Percentiles rank a stretch among this genome's conserved stretches.
Evolutionary conservation across 2,113 vertebrate species (phyloP).

Genomic region (Raja brachyura): DNA sequence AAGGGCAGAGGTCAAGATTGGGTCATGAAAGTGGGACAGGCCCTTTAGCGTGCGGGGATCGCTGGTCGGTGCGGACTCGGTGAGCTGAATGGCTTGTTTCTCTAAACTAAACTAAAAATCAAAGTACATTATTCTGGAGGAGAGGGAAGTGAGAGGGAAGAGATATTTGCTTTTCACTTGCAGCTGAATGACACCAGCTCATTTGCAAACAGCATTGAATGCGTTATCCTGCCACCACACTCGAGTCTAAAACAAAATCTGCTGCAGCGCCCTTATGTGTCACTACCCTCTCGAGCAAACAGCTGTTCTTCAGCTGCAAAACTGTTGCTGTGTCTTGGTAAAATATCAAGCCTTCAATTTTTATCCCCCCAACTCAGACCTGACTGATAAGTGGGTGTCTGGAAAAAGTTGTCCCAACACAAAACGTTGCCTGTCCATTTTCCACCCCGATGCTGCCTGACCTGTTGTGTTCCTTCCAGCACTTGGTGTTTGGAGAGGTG

Average conservation of each 20-base stretch:
- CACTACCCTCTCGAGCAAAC: not conserved
- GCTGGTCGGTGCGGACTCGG: too few relatives aligned
- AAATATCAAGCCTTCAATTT: not conserved
- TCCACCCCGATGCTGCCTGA: too few relatives aligned
- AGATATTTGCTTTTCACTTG: constrained; percentile 23
- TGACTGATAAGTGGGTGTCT: not conserved
- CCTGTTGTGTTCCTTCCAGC: too few relatives aligned
- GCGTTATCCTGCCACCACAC: not conserved
- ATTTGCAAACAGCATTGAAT: not conserved
- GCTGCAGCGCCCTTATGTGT: too few relatives aligned
- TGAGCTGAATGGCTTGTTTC: too few relatives aligned
- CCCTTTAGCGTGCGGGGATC: too few relatives aligned
- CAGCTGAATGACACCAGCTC: not conserved
- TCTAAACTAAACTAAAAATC: too few relatives aligned
- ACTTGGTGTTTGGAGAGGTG: too few relatives aligned
- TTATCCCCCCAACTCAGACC: not conserved
- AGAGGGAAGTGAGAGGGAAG: not conserved
- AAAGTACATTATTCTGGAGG: constrained; percentile 29
- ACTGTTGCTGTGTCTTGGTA: not conserved
- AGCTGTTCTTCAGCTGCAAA: not conserved
- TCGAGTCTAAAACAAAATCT: not conserved
- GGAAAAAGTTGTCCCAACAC: too few relatives aligned
- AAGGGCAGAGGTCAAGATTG: too few relatives aligned
- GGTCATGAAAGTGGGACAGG: too few relatives aligned
- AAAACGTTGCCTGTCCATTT: too few relatives aligned